A percentile compares a stretch with the other conserved stretches of the same genome.
phyloP scores from a whole-genome alignment of 2,797 vertebrate genomes.

The Rhincodon typus region DNA sequence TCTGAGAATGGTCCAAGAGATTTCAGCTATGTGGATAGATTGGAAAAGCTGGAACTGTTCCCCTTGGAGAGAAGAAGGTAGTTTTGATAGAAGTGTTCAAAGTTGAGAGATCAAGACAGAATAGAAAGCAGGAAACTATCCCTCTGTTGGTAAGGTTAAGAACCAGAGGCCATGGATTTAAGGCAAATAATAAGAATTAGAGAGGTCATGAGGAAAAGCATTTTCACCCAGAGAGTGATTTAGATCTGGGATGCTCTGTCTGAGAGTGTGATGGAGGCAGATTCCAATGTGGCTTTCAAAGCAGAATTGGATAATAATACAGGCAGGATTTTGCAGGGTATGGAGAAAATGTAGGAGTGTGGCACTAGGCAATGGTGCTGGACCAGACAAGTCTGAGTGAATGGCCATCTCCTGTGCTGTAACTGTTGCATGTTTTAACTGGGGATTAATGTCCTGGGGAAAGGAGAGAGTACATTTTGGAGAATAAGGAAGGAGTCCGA shows the following conservation, averaged over 20 bases:
- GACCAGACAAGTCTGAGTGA: not conserved
- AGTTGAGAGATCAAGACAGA: no score
- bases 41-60: not conserved
- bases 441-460: not conserved
- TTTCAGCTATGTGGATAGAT: not conserved
- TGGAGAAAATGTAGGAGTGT: no score
- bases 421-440: not conserved
- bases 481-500: not conserved
- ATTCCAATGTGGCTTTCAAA: no score
- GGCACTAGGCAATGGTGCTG: no score
- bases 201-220: not conserved
- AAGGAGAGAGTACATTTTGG: not conserved
- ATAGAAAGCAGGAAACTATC: not conserved
- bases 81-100: no score
- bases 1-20: not conserved
- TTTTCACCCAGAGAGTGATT: not conserved
- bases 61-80: no score
- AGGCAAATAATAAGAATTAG: not conserved
- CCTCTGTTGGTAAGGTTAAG: not conserved
- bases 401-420: not conserved
- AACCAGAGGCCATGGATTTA: not conserved
- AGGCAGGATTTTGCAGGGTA: no score
- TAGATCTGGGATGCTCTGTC: not conserved
- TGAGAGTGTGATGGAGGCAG: no score
- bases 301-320: no score